These are phyloP conservation scores for Dexiosoma caninum DNA, from an alignment of 2,888 invertebrate species.

Conservation along the genomic window DNA sequence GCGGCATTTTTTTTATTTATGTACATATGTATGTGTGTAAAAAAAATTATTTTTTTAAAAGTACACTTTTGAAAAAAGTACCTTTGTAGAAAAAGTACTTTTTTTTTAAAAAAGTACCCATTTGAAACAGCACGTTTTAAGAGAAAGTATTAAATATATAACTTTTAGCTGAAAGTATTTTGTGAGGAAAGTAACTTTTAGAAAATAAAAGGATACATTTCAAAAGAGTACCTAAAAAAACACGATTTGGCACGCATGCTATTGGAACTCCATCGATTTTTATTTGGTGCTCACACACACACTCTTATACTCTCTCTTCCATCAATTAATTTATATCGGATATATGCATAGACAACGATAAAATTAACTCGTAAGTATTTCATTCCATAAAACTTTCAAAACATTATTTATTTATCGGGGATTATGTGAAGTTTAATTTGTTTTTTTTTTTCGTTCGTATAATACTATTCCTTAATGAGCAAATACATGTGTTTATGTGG, in stretches of 20 bases:
- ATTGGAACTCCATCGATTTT: conserved; percentile 2
- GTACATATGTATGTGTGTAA: too few relatives aligned
- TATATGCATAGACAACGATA: conserved; percentile 23
- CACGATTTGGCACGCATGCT: neutral
- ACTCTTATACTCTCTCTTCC: neutral
- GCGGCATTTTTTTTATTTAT: too few relatives aligned
- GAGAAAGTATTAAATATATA: too few relatives aligned
- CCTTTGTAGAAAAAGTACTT: neutral
- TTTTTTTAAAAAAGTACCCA: neutral
- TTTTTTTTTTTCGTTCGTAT: conserved; percentile 15
- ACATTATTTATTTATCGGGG: neutral
- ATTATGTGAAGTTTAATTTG: neutral
- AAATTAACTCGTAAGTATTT: neutral
- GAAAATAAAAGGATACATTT: too few relatives aligned
- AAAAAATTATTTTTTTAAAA: too few relatives aligned
- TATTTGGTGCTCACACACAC: neutral
- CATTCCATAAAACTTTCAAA: neutral
- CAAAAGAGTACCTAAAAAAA: too few relatives aligned
- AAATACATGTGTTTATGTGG: neutral
- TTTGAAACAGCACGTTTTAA: neutral
- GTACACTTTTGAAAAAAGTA: too few relatives aligned
- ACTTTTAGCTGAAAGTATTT: too few relatives aligned
- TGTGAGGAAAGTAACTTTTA: too few relatives aligned
- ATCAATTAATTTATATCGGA: neutral
- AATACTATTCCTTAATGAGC: conserved; percentile 27